Conservation (phyloP, 2,888 invertebrate species). For the Pachliopta kotzebuea region DNA sequence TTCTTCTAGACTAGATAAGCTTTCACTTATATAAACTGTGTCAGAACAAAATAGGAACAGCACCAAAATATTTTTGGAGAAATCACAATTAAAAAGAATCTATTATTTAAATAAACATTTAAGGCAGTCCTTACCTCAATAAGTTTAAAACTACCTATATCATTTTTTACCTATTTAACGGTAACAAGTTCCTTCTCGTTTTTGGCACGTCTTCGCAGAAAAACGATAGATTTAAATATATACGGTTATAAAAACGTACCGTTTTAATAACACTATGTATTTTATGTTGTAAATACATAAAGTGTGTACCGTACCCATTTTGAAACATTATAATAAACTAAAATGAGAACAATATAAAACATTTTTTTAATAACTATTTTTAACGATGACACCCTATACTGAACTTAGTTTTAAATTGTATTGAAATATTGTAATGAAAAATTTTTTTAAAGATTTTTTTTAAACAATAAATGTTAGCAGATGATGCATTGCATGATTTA, state of each 20-base stretch:
- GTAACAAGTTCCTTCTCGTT: slow-evolving; percentile 22
- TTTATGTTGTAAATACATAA: neutral
- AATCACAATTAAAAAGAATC: slow-evolving; percentile 16
- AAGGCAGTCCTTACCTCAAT: slow-evolving; percentile 4
- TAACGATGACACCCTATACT: too few relatives aligned
- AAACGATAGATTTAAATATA: neutral
- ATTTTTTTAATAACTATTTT: too few relatives aligned
- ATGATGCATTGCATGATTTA: too few relatives aligned
- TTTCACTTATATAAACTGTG: slow-evolving; percentile 16
- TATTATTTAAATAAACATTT: neutral
- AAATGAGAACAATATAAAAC: too few relatives aligned
- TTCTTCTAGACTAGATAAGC: slow-evolving; percentile 23
- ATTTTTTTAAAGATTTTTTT: too few relatives aligned
- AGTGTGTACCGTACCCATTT: neutral
- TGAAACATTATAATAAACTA: neutral
- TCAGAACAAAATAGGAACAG: slow-evolving; percentile 34
- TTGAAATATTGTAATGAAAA: too few relatives aligned
- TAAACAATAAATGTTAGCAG: too few relatives aligned
- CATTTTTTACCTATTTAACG: slow-evolving; percentile 38
- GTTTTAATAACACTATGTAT: neutral
- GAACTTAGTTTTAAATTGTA: too few relatives aligned
- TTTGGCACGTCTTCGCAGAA: slow-evolving; percentile 25
- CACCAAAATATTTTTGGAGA: slow-evolving; percentile 33
- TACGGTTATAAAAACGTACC: neutral
- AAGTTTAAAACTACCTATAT: slow-evolving; percentile 39